Conservation (phyloP, 2,888 invertebrate species). For the Epistrophella euchroma region DNA sequence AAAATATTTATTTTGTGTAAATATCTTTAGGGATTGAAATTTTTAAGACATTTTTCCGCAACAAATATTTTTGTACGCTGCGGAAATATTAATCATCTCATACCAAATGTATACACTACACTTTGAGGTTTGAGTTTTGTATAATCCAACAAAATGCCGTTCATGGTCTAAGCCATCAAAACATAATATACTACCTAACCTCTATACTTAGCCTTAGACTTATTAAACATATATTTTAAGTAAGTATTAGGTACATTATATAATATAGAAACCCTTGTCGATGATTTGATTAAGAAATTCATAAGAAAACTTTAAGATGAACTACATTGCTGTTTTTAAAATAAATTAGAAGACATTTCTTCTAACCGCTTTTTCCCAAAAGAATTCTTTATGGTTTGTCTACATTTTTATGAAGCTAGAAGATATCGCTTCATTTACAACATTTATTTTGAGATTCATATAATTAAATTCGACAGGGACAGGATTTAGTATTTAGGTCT, state of each 20-base stretch:
- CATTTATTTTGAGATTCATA: too few relatives aligned
- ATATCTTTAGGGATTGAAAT: constrained; percentile 28
- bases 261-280: background rate
- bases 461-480: too few relatives aligned
- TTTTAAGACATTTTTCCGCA: constrained; percentile 29
- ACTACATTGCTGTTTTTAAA: background rate
- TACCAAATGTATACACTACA: background rate
- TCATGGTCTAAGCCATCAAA: background rate
- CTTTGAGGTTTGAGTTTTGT: constrained; percentile 5
- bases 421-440: too few relatives aligned
- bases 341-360: background rate
- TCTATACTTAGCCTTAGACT: background rate
- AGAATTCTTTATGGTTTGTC: background rate
- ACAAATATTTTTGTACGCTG: constrained; percentile 21
- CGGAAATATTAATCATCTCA: constrained; percentile 30
- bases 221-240: background rate
- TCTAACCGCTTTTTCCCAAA: background rate
- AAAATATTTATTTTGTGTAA: constrained; percentile 27
- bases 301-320: background rate
- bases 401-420: background rate
- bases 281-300: constrained; percentile 9
- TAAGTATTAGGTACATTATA: too few relatives aligned
- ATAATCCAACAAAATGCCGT: background rate
- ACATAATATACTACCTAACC: background rate
- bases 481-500: too few relatives aligned